Evolutionary conservation across 2,888 invertebrate species (phyloP), one percentile per base, ranked within the genome.

Genomic region (Drosophila peninsularis): DNA sequence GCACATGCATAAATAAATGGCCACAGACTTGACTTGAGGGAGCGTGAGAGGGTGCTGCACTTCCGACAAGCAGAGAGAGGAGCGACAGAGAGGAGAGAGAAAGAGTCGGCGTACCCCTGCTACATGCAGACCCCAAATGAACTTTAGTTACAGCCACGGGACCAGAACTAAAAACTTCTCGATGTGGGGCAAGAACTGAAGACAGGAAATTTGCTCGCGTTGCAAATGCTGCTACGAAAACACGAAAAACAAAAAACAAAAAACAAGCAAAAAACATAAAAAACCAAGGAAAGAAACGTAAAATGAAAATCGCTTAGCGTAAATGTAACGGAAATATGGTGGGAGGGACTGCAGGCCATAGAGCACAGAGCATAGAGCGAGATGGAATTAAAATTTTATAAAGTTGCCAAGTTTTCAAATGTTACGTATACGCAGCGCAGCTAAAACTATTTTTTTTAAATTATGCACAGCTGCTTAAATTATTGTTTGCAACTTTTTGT

Each of bases 1-100:
- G 57, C 56, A 81, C 78, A 81, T 81, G 73, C 81, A 81, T 75
- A 83, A 81, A 78, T 75, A 83, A 81, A 83, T 66, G 71, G 73
- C 78, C 75, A 62, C 71, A 78, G 68, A 71, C 75, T 71, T 67
- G 78, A 64, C 78, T 65, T 52, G 60, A 41, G 58, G 50, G 21
- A 58, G 39, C 9, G 30, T 5, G 47, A n/a, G 37, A 11, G 27
- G 17, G 24, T 4, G 36, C 37, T 17, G 52, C 24, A 64, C 63
- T 68, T 68, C 74, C 68, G 68, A 64, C 69, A 54, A 34, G 21
- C n/a, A 11, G 37, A n/a, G 30, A n/a, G 19, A 34, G 32, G 30
- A 32, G 49, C 7, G 19, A 5, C n/a, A 24, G 19, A 11, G 13
- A 4, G 19, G 21, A 21, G 36, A 24, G 50, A 24, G 4, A 5